Evolutionary conservation across 2,888 invertebrate species (phyloP).

Genomic region (Drosophila atroscutellata): DNA sequence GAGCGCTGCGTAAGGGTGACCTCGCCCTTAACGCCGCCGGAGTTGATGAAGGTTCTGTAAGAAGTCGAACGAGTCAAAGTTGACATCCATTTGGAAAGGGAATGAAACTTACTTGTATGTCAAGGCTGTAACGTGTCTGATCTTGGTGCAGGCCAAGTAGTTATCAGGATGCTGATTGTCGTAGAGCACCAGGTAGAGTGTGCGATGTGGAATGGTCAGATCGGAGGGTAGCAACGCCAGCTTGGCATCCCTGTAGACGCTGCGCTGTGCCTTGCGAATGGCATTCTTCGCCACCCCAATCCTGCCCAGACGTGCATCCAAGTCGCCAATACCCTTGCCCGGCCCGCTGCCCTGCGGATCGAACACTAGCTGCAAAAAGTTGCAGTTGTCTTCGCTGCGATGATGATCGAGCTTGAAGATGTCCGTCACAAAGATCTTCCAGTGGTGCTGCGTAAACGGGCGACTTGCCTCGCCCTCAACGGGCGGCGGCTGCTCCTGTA

Average conservation of each 20-base stretch:
- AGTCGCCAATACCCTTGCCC: conserved; percentile 91
- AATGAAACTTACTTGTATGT: conserved; percentile 88
- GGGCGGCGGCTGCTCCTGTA: conserved; percentile 84
- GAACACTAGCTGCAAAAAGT: conserved; percentile 93
- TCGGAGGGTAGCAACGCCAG: conserved; percentile 90
- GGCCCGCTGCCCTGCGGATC: conserved; percentile 91
- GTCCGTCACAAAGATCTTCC: conserved; percentile 96
- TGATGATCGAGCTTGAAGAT: conserved; percentile 91
- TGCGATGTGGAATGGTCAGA: conserved; percentile 90
- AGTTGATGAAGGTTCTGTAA: conserved; percentile 89
- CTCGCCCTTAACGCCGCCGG: conserved; percentile 92
- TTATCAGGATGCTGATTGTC: conserved; percentile 91
- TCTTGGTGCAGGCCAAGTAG: conserved; percentile 93
- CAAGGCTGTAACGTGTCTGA: conserved; percentile 88
- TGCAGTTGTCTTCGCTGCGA: conserved; percentile 91
- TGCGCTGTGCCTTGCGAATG: conserved; percentile 85
- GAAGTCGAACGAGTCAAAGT: accelerated
- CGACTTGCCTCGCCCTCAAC: conserved; percentile 63
- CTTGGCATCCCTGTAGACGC: conserved; percentile 89
- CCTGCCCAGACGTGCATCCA: conserved; percentile 91
- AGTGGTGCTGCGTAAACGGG: conserved; percentile 89
- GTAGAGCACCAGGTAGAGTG: conserved; percentile 92
- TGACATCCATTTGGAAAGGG: not conserved
- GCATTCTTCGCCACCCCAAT: conserved; percentile 90
- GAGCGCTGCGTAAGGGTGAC: conserved; percentile 92